Base-by-base conservation (phyloP, 1,140 invertebrate species). In the Metopolophium dirhodum region DNA sequence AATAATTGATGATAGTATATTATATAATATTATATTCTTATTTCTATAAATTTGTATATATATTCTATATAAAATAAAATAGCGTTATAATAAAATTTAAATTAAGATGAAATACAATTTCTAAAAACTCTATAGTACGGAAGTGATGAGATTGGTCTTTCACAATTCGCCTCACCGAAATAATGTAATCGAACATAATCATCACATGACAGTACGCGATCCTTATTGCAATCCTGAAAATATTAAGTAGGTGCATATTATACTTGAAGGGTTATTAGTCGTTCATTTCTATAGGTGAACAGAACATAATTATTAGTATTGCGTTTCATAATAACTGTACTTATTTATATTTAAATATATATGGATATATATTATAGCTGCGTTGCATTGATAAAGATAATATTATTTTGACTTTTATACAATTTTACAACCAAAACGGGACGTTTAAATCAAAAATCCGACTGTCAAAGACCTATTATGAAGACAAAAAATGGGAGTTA, bases 171-270 rank as follows among this genome's bases (percentile, higher is more conserved):
- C 30, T 96, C 97, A 22, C 97, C 97, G 51, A 96, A 95, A 94
- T 96, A 97, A 95, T 98, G 98, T 94, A 98, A 97, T n/a, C 97
- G 96, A 93, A 97, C 97, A 95, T 96, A 98, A 95, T 98, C 98
- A 93, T 97, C 97, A 94, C 98, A 98, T 95, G 98, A 96, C 68
- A 98, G 96, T 90, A 94, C 94, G 7, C 96, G 96, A 94, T 98
- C 97, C 7, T 96, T 96, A 94, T 98, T 98, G 95, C 98, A 98
- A 95, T 98, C 98, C 96, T 98, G 95, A 47, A 95, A 95, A 94
- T 35, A 88, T 85, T 45, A 45, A 23, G 4, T 14, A 85, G 35
- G 22, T 41, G 11, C 7, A 11, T 3, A 35, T 9, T 41, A 3
- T 4, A 26, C 30, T 30, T 85, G 61, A 18, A n/a, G 61, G 2